A percentile compares a stretch with the other conserved stretches of the same genome.
phyloP scores from a whole-genome alignment of 2,888 invertebrate species.

The Diploptera punctata region DNA sequence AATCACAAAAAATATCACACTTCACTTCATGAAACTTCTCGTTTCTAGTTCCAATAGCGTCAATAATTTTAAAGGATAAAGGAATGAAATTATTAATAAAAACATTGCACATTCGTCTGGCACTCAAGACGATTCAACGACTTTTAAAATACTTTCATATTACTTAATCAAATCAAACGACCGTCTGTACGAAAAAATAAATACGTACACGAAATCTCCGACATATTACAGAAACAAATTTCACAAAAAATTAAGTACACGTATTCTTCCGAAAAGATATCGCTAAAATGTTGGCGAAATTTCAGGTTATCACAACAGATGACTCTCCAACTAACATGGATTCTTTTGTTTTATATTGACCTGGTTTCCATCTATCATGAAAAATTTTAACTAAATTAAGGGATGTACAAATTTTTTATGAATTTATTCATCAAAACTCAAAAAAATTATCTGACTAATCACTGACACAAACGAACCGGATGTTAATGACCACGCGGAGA shows the following conservation, averaged over 20 bases:
- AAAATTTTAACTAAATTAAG: too few relatives aligned
- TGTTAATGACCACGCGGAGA: too few relatives aligned
- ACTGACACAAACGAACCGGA: too few relatives aligned
- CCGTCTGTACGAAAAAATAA: not conserved
- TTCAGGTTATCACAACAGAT: too few relatives aligned
- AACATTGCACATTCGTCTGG: not conserved
- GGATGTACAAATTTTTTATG: too few relatives aligned
- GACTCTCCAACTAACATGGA: too few relatives aligned
- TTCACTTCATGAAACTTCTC: slow-evolving; percentile 6
- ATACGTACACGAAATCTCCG: not conserved
- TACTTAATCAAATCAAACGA: not conserved
- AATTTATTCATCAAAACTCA: too few relatives aligned
- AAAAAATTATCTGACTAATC: too few relatives aligned
- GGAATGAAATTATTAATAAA: not conserved
- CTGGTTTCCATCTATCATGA: too few relatives aligned
- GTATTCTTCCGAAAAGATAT: not conserved
- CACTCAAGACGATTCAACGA: not conserved
- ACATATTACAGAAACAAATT: too few relatives aligned
- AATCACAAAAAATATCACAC: not conserved
- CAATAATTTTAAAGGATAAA: not conserved
- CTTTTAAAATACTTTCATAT: not conserved
- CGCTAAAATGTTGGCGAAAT: not conserved
- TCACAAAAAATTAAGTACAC: not conserved
- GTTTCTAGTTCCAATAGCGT: not conserved
- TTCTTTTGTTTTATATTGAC: too few relatives aligned